Evolutionary conservation across 1,140 invertebrate genomes (phyloP).

Genomic region (Drosophila prosaltans): DNA sequence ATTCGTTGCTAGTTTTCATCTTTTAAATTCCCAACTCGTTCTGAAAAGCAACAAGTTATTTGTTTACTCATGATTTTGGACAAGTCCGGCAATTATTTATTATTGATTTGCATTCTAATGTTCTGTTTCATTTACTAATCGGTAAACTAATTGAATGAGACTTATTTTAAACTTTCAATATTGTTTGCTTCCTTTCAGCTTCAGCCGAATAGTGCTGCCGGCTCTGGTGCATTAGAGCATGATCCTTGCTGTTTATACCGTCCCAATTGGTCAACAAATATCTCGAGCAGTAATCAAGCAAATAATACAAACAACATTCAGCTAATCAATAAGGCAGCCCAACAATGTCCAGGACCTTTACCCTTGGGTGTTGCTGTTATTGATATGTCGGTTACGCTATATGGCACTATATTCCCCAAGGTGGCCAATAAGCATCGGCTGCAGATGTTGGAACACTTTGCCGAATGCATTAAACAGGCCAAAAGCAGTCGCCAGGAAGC

Average conservation of each 20-base stretch:
- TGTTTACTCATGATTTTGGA: too few relatives aligned
- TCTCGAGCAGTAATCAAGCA: slow-evolving; percentile 83
- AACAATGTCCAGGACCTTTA: slow-evolving; percentile 88
- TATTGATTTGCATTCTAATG: background rate
- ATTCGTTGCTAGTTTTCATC: too few relatives aligned
- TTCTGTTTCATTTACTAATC: slow-evolving; percentile 8
- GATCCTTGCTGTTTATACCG: slow-evolving; percentile 96
- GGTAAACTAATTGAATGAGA: background rate
- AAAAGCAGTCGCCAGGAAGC: slow-evolving; percentile 96
- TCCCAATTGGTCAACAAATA: slow-evolving; percentile 65
- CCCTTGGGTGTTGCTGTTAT: slow-evolving; percentile 98
- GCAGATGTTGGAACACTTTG: slow-evolving; percentile 98
- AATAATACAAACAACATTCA: slow-evolving; percentile 81
- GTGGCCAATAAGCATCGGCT: slow-evolving; percentile 97
- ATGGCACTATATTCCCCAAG: slow-evolving; percentile 96
- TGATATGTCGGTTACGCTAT: slow-evolving; percentile 95
- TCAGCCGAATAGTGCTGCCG: slow-evolving; percentile 95
- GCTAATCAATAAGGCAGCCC: slow-evolving; percentile 74
- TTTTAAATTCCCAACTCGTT: too few relatives aligned
- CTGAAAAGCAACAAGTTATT: too few relatives aligned
- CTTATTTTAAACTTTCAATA: background rate
- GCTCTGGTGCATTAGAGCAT: slow-evolving; percentile 97
- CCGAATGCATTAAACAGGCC: slow-evolving; percentile 96
- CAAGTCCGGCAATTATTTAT: too few relatives aligned
- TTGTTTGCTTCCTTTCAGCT: slow-evolving; percentile 85